Conservation (phyloP, 2,888 invertebrate species). For the Hecatera dysodea region DNA sequence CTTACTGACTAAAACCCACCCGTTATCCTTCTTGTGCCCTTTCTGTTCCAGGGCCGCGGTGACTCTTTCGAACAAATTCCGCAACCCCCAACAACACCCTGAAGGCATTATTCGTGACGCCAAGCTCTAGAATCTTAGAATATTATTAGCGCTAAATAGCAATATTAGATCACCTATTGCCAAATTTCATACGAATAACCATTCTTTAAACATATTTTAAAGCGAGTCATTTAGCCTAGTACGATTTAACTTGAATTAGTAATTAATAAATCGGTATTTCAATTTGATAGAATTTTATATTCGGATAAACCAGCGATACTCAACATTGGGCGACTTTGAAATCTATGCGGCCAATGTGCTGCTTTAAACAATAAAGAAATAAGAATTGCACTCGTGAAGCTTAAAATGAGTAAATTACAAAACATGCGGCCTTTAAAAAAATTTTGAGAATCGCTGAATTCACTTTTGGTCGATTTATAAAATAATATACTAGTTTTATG, state of each 20-base stretch:
- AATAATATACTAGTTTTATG: not conserved
- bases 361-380: not conserved
- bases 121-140: too few species aligned
- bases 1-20: too few species aligned
- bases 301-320: constrained; percentile 12
- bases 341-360: not conserved
- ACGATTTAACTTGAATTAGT: not conserved
- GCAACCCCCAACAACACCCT: too few species aligned
- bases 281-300: not conserved
- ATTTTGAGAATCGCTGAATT: not conserved
- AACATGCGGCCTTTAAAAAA: not conserved
- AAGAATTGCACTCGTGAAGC: not conserved
- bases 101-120: too few species aligned
- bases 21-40: too few species aligned
- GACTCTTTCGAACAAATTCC: too few species aligned
- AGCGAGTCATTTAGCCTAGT: too few species aligned
- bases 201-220: too few species aligned
- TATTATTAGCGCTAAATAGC: too few species aligned
- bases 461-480: not conserved
- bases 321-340: not conserved
- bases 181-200: too few species aligned
- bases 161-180: too few species aligned
- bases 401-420: not conserved
- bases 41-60: too few species aligned
- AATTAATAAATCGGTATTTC: not conserved